phyloP scores from a whole-genome alignment of 2,113 vertebrate species.

The Suricata suricatta region DNA sequence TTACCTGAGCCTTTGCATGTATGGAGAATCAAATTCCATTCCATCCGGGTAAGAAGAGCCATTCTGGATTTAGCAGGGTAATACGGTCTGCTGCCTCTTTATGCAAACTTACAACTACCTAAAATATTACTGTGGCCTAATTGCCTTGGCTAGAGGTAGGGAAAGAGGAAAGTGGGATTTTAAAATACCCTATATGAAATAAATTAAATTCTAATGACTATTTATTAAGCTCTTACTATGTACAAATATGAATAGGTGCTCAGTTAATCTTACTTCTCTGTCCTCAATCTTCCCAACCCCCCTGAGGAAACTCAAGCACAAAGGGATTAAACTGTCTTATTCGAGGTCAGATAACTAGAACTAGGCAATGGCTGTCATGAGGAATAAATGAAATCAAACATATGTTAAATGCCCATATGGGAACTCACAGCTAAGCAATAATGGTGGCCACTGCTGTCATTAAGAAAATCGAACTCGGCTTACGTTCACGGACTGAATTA shows the following conservation, averaged over 20 bases:
- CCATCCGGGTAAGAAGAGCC: slow-evolving; percentile 28
- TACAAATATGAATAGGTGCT: background rate
- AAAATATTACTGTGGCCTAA: background rate
- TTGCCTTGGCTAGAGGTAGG: background rate
- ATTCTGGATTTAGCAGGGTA: background rate
- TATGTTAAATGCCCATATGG: background rate
- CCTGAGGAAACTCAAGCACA: background rate
- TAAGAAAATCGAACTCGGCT: background rate
- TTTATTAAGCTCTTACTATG: background rate
- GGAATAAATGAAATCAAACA: background rate
- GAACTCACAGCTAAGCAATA: background rate
- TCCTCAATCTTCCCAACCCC: background rate
- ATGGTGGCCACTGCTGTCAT: background rate
- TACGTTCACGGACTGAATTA: background rate
- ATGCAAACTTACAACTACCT: background rate
- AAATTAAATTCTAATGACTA: background rate
- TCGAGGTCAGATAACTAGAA: background rate
- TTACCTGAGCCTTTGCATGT: background rate
- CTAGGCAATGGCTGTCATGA: background rate
- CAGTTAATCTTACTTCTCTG: background rate
- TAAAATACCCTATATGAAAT: background rate
- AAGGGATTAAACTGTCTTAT: background rate
- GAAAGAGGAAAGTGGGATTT: background rate
- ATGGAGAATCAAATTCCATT: slow-evolving; percentile 47
- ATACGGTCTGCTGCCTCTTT: background rate